phyloP scores from a whole-genome alignment of 1,140 invertebrate genomes.

The Drosophila insularis region DNA sequence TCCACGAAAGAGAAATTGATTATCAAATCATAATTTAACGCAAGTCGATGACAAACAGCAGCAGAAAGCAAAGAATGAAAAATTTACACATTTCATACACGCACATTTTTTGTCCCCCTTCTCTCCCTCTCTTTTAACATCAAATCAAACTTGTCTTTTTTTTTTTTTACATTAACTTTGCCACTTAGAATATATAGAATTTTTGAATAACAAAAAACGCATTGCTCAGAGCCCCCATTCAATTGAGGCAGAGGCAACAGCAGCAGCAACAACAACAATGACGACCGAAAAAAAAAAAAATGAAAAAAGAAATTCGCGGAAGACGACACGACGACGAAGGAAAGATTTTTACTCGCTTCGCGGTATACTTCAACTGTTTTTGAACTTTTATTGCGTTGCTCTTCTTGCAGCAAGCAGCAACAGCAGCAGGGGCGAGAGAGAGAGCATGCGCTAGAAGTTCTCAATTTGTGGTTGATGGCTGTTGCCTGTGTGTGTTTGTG shows the following conservation, averaged over 20 bases:
- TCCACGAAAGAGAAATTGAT: neutral
- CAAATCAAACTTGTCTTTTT: neutral
- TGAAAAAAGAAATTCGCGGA: slow-evolving; percentile 69
- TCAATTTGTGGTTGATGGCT: neutral
- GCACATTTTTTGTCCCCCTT: neutral
- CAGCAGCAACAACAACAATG: neutral
- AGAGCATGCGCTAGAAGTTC: slow-evolving; percentile 16
- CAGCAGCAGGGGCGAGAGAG: slow-evolving; percentile 22
- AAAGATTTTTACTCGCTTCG: slow-evolving; percentile 80
- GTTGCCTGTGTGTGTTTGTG: neutral
- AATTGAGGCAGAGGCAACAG: neutral
- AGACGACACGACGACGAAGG: slow-evolving; percentile 71
- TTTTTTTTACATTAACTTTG: slow-evolving; percentile 4
- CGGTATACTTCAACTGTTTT: slow-evolving; percentile 70
- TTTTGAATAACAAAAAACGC: slow-evolving; percentile 1
- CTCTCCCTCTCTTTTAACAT: neutral
- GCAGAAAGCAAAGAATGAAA: slow-evolving; percentile 8
- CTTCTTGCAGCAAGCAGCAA: slow-evolving; percentile 59
- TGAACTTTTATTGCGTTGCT: slow-evolving; percentile 80
- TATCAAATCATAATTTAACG: slow-evolving; percentile 50
- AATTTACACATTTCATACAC: slow-evolving; percentile 8
- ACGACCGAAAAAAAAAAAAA: slow-evolving; percentile 40
- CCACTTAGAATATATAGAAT: slow-evolving; percentile 6
- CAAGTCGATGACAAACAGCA: slow-evolving; percentile 20
- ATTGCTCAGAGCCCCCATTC: slow-evolving; percentile 6